Conservation (phyloP, 2,797 vertebrate genomes). For the Amblyraja radiata region DNA sequence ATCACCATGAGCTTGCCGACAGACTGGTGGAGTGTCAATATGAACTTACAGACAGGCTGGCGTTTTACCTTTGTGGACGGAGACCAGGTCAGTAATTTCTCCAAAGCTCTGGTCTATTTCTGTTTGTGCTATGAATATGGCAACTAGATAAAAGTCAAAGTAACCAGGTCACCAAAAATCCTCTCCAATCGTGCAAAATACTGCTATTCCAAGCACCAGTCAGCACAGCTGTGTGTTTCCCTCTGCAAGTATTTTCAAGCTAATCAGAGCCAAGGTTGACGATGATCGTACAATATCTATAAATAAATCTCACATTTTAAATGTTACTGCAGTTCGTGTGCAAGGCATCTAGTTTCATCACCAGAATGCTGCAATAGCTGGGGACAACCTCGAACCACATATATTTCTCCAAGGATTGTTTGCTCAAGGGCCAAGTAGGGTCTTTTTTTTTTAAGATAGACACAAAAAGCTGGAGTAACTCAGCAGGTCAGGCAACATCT, state of each 20-base stretch:
- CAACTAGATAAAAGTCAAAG: background rate
- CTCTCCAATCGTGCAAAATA: background rate
- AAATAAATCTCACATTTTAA: too few relatives aligned
- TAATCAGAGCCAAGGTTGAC: background rate
- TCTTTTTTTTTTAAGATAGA: too few relatives aligned
- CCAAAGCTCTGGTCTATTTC: background rate
- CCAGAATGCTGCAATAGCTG: too few relatives aligned
- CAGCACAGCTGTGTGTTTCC: background rate
- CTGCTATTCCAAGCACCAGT: background rate
- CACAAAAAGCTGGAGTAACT: too few relatives aligned
- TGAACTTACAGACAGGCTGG: slow-evolving; percentile 87
- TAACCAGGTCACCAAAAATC: background rate
- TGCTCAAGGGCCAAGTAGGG: background rate
- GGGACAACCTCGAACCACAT: background rate
- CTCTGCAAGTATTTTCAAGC: too few relatives aligned
- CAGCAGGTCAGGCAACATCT: too few relatives aligned
- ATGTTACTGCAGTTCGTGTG: too few relatives aligned
- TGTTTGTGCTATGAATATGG: background rate
- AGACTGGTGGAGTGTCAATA: slow-evolving; percentile 92
- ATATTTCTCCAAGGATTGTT: background rate
- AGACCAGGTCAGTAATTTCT: slow-evolving; percentile 71
- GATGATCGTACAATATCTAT: too few relatives aligned
- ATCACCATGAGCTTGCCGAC: slow-evolving; percentile 84
- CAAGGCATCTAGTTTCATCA: too few relatives aligned
- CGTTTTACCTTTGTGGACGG: slow-evolving; percentile 89